Evolutionary conservation across 2,113 vertebrate species (phyloP), one percentile per base, ranked within the genome.

Genomic region (Corythoichthys intestinalis): DNA sequence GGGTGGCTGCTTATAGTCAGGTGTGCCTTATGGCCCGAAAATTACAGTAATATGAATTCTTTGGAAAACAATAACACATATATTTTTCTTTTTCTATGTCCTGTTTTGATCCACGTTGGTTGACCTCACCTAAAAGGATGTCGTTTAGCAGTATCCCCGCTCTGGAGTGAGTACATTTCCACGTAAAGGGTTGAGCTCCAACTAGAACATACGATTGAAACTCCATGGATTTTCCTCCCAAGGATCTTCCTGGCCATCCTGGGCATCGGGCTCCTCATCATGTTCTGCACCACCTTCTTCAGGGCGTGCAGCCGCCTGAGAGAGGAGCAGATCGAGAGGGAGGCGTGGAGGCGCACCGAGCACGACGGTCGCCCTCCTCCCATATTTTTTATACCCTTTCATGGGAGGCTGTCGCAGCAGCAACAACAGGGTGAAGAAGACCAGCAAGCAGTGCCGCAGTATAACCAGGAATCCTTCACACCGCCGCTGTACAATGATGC

Each of bases 311-410:
- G 20, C 4, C 76, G 76, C 44, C 15, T 80, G 0, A 69, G 85
- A 12, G 74, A 80, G 56, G 74, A 76, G 50, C 75, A 39, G 57
- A 61, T 80, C 0, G 72, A 81, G 37, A 60, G 72, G 65, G 73
- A 86, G 57, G 41, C 7, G 2, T 15, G 7, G 70, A 54, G 67
- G 37, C 72, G 59, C 38, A 61, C 17, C 0, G 78, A 84, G n/a
- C 69, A 65, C 2, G 65, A 66, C 0, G 15, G 46, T 0, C 67
- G 28, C 2, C 49, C 57, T 0, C 65, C 54, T 4, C 47, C 87
- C 0, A 81, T 90, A 35, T 90, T 75, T 56, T 76, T 87, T 74
- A 90, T 90, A 67, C 88, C 87, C 46, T 87, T 86, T 66, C 86
- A 71, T 1, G 2, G 78, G 38, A 67, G 20, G n/a, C 4, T 61